Conservation (phyloP, 2,113 vertebrate genomes). For the Quiscalus mexicanus region DNA sequence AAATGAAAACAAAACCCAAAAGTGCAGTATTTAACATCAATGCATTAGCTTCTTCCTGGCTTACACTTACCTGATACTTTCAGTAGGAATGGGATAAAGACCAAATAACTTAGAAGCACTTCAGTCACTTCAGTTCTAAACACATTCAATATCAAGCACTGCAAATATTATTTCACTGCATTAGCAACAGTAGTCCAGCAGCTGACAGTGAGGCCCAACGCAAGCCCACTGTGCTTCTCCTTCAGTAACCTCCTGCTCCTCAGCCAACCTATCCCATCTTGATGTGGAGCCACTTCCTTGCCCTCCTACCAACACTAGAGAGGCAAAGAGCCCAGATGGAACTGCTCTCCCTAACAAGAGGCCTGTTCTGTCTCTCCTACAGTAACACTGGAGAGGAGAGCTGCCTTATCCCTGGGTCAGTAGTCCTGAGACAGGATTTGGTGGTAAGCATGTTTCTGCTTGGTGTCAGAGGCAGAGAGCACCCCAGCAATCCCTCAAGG, state of each 20-base stretch:
- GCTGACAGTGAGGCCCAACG: accelerated
- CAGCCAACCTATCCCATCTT: background rate
- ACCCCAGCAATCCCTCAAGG: background rate
- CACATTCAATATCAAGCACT: background rate
- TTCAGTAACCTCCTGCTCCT: background rate
- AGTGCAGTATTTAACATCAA: background rate
- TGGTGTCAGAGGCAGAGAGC: background rate
- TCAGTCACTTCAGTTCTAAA: background rate
- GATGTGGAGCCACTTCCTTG: background rate
- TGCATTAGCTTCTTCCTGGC: background rate
- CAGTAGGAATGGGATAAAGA: background rate
- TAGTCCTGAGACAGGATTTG: background rate
- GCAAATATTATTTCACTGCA: background rate
- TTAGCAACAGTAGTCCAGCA: background rate
- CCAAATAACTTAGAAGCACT: background rate
- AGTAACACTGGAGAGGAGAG: background rate
- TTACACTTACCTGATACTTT: background rate
- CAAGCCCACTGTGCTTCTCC: background rate
- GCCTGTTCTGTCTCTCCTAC: background rate
- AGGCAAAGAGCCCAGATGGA: accelerated
- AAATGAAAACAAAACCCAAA: background rate
- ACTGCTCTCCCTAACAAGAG: background rate
- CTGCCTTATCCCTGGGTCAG: background rate
- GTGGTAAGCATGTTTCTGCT: background rate
- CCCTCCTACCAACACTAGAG: background rate